phyloP scores from a whole-genome alignment of 30 jellyfish, hydroid and myxozoan species.

The Haliclystus octoradiatus region DNA sequence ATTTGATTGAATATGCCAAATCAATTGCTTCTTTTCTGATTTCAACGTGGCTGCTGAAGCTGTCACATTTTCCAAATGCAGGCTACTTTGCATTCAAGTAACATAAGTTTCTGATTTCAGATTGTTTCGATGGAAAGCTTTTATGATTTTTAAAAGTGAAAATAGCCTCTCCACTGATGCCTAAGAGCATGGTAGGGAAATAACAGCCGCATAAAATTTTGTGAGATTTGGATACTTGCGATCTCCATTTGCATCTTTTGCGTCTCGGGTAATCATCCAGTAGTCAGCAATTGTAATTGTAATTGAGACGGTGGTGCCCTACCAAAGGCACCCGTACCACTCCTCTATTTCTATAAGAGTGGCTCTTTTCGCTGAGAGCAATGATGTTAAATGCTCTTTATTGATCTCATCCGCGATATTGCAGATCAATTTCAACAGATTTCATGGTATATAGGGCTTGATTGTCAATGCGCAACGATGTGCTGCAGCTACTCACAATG shows the following conservation, averaged over 20 bases:
- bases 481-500: too few species aligned
- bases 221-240: slow-evolving; percentile 27
- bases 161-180: slow-evolving; percentile 24
- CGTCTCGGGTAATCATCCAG: too few species aligned
- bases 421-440: too few species aligned
- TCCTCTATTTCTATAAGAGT: too few species aligned
- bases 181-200: slow-evolving; percentile 27
- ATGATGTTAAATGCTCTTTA: too few species aligned
- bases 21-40: neutral
- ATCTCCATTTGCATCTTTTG: too few species aligned
- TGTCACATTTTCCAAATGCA: slow-evolving; percentile 1
- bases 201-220: slow-evolving; percentile 5
- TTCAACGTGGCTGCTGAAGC: slow-evolving; percentile 6
- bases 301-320: too few species aligned
- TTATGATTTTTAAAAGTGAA: slow-evolving; percentile 18
- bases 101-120: slow-evolving; percentile 22
- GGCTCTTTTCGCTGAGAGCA: too few species aligned
- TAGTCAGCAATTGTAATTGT: too few species aligned
- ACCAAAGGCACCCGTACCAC: neutral
- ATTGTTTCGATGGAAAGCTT: slow-evolving; percentile 15
- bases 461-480: too few species aligned
- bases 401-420: too few species aligned
- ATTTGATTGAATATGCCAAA: slow-evolving; percentile 13
- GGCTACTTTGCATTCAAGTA: slow-evolving; percentile 38
- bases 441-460: too few species aligned